These are phyloP conservation scores for Melinaea marsaeus DNA, from an alignment of 2,888 invertebrate species.

Conservation along the genomic window DNA sequence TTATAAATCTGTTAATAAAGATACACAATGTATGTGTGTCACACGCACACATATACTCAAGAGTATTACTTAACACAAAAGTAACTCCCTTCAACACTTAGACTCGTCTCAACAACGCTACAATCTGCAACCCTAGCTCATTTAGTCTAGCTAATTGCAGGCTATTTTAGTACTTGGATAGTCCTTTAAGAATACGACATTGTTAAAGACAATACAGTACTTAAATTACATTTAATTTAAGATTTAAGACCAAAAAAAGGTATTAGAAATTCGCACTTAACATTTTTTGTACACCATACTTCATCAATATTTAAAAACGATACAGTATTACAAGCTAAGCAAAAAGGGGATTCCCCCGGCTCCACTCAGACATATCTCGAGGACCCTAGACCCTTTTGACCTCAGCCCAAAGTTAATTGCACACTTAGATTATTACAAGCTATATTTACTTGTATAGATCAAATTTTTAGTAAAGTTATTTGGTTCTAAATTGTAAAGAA, in stretches of 20 bases:
- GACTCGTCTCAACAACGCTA: constrained; percentile 2
- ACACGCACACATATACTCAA: not conserved
- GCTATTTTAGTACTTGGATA: not conserved
- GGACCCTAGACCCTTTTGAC: constrained; percentile 22
- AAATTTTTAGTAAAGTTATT: too few species aligned
- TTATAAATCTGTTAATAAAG: not conserved
- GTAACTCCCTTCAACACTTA: constrained; percentile 4
- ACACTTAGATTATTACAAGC: constrained; percentile 12
- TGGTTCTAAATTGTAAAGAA: too few species aligned
- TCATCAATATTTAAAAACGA: constrained; percentile 5
- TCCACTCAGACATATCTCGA: constrained; percentile 13
- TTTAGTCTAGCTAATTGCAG: constrained; percentile 4
- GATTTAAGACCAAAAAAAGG: too few species aligned
- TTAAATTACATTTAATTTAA: too few species aligned
- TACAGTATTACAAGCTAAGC: constrained; percentile 7
- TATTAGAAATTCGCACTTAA: not conserved
- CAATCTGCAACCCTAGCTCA: not conserved
- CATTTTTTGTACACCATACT: not conserved
- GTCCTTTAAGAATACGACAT: too few species aligned
- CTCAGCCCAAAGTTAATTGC: constrained; percentile 17
- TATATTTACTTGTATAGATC: constrained; percentile 2
- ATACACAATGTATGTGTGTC: not conserved
- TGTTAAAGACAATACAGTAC: too few species aligned
- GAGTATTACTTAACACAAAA: constrained; percentile 3
- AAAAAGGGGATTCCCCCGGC: constrained; percentile 11